Evolutionary conservation across 2,888 invertebrate genomes (phyloP).

Genomic region (Hipparchia sbordonii): DNA sequence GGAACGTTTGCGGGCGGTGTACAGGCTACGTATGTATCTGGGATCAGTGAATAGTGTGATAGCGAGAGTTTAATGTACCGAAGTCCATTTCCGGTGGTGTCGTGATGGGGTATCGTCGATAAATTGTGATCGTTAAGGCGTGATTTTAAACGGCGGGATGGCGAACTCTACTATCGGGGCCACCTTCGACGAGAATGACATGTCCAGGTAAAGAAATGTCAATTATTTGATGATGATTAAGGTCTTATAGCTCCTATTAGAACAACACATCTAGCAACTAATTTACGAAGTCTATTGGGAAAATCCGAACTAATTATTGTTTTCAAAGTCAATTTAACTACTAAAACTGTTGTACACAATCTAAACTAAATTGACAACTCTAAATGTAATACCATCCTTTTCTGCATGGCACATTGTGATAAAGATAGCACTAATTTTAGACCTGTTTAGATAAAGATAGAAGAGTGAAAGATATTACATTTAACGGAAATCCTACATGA

Average conservation of each 20-base stretch:
- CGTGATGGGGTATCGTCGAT: conserved; percentile 62
- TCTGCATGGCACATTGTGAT: too few species aligned
- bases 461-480: too few species aligned
- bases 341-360: neutral
- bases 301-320: conserved; percentile 3
- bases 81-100: conserved; percentile 58
- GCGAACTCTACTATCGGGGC: conserved; percentile 84
- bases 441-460: too few species aligned
- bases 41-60: conserved; percentile 46
- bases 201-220: conserved; percentile 77
- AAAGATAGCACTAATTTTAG: too few species aligned
- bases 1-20: conserved; percentile 44
- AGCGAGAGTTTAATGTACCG: conserved; percentile 55
- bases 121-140: conserved; percentile 46
- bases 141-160: conserved; percentile 60
- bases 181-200: conserved; percentile 87
- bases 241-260: conserved; percentile 9
- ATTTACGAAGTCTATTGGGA: neutral
- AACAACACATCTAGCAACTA: neutral
- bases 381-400: too few species aligned
- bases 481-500: too few species aligned
- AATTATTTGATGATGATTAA: neutral
- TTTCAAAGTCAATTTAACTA: neutral
- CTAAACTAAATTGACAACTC: neutral
- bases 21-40: conserved; percentile 41